phyloP scores from a whole-genome alignment of 1,140 invertebrate genomes.

The Telenomus remus region DNA sequence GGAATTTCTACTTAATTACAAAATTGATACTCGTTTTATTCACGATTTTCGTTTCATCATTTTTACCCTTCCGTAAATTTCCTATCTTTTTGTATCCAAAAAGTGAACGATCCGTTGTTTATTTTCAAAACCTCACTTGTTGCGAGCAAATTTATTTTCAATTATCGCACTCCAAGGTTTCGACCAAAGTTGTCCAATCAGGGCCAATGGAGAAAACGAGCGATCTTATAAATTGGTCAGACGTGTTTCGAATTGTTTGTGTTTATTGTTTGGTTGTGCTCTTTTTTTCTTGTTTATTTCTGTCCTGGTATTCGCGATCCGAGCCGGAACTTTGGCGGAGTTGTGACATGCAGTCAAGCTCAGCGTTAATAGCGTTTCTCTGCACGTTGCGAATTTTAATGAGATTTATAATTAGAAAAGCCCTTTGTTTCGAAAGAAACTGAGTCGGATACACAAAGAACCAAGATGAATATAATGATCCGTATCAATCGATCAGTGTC shows the following conservation, averaged over 20 bases:
- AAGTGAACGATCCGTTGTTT: no score
- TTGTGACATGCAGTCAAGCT: conserved; percentile 15
- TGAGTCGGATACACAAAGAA: neutral
- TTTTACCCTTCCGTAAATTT: no score
- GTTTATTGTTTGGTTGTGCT: conserved; percentile 38
- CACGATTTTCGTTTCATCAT: no score
- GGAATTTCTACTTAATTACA: no score
- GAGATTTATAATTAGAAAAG: conserved; percentile 71
- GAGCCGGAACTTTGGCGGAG: conserved; percentile 29
- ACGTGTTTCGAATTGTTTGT: conserved; percentile 38
- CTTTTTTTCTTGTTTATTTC: no score
- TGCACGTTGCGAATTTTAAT: conserved; percentile 67
- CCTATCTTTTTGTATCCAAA: no score
- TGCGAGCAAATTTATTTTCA: conserved; percentile 34
- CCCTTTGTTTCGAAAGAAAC: conserved; percentile 12
- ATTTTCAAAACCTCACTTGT: no score
- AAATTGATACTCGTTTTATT: no score
- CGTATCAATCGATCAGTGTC: conserved; percentile 1
- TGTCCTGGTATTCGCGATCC: conserved; percentile 28
- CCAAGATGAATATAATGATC: neutral
- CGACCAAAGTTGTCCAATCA: conserved; percentile 30
- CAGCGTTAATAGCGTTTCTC: conserved; percentile 66
- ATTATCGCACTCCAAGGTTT: conserved; percentile 15
- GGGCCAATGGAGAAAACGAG: conserved; percentile 26
- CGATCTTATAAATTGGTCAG: conserved; percentile 50